phyloP scores from a whole-genome alignment of 2,113 vertebrate genomes.

The Zosterops pallidus region DNA sequence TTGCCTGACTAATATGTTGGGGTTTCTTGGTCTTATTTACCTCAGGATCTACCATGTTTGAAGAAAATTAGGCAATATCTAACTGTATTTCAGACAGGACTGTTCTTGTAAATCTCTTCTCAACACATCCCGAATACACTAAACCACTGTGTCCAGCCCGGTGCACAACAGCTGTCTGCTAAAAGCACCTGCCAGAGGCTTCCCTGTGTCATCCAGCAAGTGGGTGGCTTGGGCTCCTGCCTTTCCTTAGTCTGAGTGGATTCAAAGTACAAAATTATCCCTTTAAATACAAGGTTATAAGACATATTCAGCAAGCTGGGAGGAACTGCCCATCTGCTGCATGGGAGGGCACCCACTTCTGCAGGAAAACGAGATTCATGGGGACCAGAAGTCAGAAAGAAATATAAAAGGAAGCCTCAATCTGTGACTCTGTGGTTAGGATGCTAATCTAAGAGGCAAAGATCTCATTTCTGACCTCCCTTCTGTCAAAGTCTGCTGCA shows the following conservation, averaged over 20 bases:
- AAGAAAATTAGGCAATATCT: neutral
- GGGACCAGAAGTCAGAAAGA: neutral
- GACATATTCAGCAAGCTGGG: neutral
- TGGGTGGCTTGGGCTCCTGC: slow-evolving; percentile 12
- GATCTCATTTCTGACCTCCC: neutral
- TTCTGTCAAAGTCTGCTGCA: neutral
- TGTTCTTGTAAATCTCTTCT: neutral
- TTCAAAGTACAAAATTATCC: neutral
- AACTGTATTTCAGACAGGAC: neutral
- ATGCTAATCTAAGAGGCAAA: neutral
- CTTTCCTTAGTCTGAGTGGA: neutral
- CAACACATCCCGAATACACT: fast-evolving
- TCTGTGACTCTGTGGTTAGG: neutral
- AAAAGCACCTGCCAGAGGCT: neutral
- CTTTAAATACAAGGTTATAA: slow-evolving; percentile 22
- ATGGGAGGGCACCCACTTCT: neutral
- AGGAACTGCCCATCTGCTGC: neutral
- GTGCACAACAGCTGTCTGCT: neutral
- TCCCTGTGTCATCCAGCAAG: fast-evolving
- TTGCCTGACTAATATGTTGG: neutral
- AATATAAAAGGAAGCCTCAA: neutral
- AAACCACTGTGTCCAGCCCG: neutral
- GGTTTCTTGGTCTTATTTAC: neutral
- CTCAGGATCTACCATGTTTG: fast-evolving
- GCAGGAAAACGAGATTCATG: neutral